Percentiles rank a stretch among this genome's conserved stretches.
Conservation (phyloP, 2,113 vertebrate species). For the Stomatorhinus ivindoensis region DNA sequence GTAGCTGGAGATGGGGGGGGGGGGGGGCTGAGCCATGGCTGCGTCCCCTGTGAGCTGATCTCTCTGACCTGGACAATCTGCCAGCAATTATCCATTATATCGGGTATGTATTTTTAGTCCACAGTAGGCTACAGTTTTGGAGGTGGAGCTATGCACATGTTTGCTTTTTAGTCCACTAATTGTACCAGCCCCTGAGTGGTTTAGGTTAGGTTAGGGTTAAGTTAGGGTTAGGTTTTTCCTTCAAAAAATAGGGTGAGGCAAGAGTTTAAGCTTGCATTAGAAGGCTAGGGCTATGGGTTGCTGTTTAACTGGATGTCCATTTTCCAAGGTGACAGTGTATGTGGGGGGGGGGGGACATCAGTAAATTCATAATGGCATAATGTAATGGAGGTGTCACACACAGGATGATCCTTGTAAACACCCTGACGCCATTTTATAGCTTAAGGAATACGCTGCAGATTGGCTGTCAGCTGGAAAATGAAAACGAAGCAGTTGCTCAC, state of each 20-base stretch:
- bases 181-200: not conserved
- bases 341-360: not conserved
- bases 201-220: not conserved
- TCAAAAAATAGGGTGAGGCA: not conserved
- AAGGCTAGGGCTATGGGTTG: not conserved
- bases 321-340: slow-evolving; percentile 25
- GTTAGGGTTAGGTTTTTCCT: not conserved
- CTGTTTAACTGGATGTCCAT: slow-evolving; percentile 25
- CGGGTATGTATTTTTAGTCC: not conserved
- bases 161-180: not conserved
- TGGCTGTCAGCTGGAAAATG: slow-evolving; percentile 17
- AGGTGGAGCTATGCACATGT: not conserved
- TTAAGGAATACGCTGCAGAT: slow-evolving; percentile 24
- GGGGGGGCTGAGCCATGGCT: not conserved
- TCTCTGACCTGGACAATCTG: not conserved
- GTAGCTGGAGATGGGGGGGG: not conserved
- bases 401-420: slow-evolving; percentile 28
- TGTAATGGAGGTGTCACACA: slow-evolving; percentile 41
- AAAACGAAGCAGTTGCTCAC: slow-evolving; percentile 21
- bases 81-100: not conserved
- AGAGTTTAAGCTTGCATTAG: not conserved
- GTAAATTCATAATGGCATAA: slow-evolving; percentile 28
- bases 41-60: not conserved
- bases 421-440: not conserved
- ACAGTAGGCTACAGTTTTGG: not conserved